Base-by-base conservation (phyloP, 1,140 invertebrate species). In the Bradynema listronoti region DNA sequence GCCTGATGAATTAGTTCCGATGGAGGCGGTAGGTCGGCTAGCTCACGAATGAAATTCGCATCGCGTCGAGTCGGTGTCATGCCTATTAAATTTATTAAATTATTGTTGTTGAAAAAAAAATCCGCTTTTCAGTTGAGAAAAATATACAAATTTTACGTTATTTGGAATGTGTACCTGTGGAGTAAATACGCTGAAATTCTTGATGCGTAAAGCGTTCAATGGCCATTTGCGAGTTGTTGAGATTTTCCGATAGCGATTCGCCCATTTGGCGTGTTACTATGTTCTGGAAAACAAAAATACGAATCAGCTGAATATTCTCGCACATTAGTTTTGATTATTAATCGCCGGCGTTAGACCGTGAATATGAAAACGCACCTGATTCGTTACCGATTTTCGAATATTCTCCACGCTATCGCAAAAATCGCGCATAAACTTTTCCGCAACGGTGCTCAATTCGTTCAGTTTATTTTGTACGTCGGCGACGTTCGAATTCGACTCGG, bases 141-240 rank as follows among this genome's bases (percentile, higher is more conserved):
- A 42, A 9, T 11, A 51, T 9, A 3, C 49, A 6, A 2, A 6
- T 27, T 4, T 51, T 27, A 22, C 49, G 34, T 19, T 6, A 7
- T 9, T 61, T 52, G n/a, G 1, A 39, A 7, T 39, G 32, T 5
- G 16, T 16, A 62, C 60, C 60, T 32, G 60, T 66, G 5, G 43
- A 22, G 11, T 30, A 43, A 16, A 63, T 27, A n/a, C 47, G 41
- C 14, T 39, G 4, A 25, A 69, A 54, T 34, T 66, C 57, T 27
- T 65, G 41, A 19, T 66, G 56, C 25, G 32, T 24, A 58, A 66
- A 66, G 11, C 29, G 14, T 29, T 66, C 68, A 19, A 51, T 59
- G 4, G 24, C 63, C 24, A n/a, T 33, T 30, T 72, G 59, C 27
- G 68, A 22, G 4, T 65, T 45, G 16, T n/a, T 24, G 22, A 65